These are phyloP conservation scores for Diadophis punctatus DNA, from an alignment of 2,113 vertebrate genomes.

Conservation along the genomic window DNA sequence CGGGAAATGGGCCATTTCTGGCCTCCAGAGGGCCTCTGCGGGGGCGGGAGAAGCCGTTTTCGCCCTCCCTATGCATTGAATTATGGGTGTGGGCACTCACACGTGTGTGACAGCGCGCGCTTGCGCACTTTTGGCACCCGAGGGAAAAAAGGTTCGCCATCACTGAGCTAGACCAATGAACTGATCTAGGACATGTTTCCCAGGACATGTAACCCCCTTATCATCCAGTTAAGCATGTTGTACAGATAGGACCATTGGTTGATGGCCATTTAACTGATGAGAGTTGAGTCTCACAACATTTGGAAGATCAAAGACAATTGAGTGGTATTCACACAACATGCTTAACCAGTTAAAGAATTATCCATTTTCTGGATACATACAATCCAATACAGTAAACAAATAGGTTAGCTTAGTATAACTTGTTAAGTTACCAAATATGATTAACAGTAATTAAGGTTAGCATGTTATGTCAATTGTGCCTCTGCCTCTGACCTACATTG, in stretches of 20 bases:
- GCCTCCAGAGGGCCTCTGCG: too few relatives aligned
- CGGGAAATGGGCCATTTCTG: too few relatives aligned
- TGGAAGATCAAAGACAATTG: background rate
- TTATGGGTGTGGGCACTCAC: too few relatives aligned
- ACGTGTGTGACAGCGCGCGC: too few relatives aligned
- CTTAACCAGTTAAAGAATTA: background rate
- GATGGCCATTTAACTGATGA: background rate
- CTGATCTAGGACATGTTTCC: background rate
- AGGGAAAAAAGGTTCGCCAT: too few relatives aligned
- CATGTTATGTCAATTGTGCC: background rate
- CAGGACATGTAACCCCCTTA: background rate
- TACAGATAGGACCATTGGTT: background rate
- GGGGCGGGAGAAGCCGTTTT: too few relatives aligned
- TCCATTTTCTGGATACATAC: background rate
- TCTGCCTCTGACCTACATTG: background rate
- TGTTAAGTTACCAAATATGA: background rate
- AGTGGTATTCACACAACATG: background rate
- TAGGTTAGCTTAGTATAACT: background rate
- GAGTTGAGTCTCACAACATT: background rate
- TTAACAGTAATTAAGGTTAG: background rate
- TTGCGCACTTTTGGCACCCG: too few relatives aligned
- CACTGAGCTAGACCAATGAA: too few relatives aligned
- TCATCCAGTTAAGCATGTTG: background rate
- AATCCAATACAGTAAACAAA: background rate
- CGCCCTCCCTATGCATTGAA: too few relatives aligned